Base-by-base conservation (phyloP, 2,113 vertebrate genomes). In the Coptodon rendalli region DNA sequence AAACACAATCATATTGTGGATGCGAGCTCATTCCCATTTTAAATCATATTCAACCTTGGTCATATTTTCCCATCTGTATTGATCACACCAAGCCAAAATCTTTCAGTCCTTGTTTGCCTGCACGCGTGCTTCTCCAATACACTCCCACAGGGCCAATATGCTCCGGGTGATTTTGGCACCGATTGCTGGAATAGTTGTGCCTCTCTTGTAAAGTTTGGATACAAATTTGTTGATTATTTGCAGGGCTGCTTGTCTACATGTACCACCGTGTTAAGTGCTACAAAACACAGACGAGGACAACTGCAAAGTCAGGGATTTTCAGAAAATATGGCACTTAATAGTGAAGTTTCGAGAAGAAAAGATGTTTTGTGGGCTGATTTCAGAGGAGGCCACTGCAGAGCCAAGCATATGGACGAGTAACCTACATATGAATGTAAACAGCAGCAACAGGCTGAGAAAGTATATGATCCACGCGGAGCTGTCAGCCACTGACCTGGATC, bases 401-500 rank as follows among this genome's bases (percentile, higher is more conserved):
- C 73, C 73, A 52, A 78, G 73, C 73, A 78, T 52, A 78, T 78
- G 73, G 73, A 78, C 34, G 27, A 78, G 10, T 78, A 78, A 52
- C 73, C 73, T 34, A 78, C 73, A 78, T 34, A 78, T 52, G 27
- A 52, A 78, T 78, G 73, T 78, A 76, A 50, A 78, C 73, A 52
- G 16, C 45, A 52, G 27, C 22, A 34, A 14, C 11, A 14, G 14
- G 7, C 31, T 36, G 50, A 54, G 7, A 38, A 43, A 85, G 34
- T 68, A 66, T 14, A 40, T 8, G 54, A 66, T 40, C 27, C 17
- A 24, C 17, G 12, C 14, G 7, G 54, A 29, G 22, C 6, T 80
- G 57, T 24, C 24, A 50, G 71, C 9, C 8, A 73, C 94, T 76
- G 81, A 97, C 96, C 95, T 97, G 97, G 38, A 97, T 97, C 94